Percentiles rank a stretch among this genome's conserved stretches.
Evolutionary conservation across 2,797 vertebrate genomes (phyloP).

Genomic region (Thamnophis elegans): DNA sequence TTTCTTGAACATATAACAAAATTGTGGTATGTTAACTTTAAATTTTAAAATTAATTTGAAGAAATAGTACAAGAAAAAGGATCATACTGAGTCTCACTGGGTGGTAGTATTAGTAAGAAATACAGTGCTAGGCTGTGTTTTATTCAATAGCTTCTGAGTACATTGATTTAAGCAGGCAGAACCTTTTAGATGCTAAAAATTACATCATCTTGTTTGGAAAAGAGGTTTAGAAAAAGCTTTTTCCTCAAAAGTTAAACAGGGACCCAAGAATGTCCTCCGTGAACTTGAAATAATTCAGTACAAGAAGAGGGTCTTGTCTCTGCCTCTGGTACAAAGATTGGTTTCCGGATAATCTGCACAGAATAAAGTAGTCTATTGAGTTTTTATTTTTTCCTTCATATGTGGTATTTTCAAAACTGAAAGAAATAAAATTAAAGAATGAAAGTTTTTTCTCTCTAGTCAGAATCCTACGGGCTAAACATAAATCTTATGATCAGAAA

Average conservation of each 20-base stretch:
- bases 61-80: background rate
- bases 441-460: background rate
- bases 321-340: background rate
- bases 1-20: background rate
- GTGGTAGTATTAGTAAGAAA: background rate
- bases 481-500: background rate
- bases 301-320: background rate
- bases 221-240: background rate
- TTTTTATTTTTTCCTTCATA: background rate
- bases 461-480: background rate
- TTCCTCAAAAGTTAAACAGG: background rate
- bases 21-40: background rate
- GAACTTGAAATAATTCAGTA: background rate
- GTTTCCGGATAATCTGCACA: background rate
- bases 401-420: background rate
- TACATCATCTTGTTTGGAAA: background rate
- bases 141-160: background rate
- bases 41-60: background rate
- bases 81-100: background rate
- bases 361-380: background rate
- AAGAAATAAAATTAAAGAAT: background rate
- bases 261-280: background rate
- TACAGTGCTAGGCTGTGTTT: background rate
- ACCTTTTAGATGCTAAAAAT: background rate
- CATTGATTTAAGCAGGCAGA: background rate